phyloP scores from a whole-genome alignment of 2,797 vertebrate species.

The Parotocinclus haroldoi region DNA sequence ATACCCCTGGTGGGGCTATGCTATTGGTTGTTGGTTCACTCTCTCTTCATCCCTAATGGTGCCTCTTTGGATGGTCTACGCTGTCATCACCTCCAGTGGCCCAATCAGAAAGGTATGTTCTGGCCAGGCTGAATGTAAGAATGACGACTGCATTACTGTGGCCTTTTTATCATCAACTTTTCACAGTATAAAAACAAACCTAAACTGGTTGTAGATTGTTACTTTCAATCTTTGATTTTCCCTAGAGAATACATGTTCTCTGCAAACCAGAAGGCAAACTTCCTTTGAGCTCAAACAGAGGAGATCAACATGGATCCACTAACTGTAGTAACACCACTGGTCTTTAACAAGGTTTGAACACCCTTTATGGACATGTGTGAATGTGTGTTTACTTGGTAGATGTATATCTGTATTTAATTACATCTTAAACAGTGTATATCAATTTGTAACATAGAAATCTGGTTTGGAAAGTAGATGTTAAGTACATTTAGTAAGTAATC shows the following conservation, averaged over 20 bases:
- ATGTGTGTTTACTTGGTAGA: too few relatives aligned
- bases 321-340: neutral
- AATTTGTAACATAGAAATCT: too few relatives aligned
- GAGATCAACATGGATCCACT: neutral
- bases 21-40: constrained; percentile 75
- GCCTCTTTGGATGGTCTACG: constrained; percentile 71
- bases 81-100: constrained; percentile 62
- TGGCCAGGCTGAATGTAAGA: neutral
- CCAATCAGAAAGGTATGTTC: constrained; percentile 64
- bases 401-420: too few relatives aligned
- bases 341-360: too few relatives aligned
- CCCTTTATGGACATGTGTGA: too few relatives aligned
- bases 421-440: too few relatives aligned
- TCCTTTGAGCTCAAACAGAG: neutral
- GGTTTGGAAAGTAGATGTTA: too few relatives aligned
- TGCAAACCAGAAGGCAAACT: neutral
- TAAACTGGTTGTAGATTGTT: too few relatives aligned
- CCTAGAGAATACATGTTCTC: constrained; percentile 13
- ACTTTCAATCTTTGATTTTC: neutral
- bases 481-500: too few relatives aligned
- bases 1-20: constrained; percentile 79
- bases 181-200: too few relatives aligned
- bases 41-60: constrained; percentile 75
- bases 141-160: too few relatives aligned
- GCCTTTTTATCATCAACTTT: neutral